Conservation (phyloP, 2,888 invertebrate genomes). For the Cremastobaeus sp. region DNA sequence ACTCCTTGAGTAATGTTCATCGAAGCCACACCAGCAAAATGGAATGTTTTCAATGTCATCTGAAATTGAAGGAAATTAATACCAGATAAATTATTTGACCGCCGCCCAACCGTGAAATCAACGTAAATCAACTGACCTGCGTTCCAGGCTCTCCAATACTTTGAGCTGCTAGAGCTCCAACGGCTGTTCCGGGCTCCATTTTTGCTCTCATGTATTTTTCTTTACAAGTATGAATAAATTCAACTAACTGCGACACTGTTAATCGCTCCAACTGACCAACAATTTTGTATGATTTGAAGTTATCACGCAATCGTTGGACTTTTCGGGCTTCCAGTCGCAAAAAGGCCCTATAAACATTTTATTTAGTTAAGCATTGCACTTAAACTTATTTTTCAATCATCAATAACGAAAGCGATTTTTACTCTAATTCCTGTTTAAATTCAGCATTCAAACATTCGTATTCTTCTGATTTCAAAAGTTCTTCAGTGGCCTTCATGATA, state of each 20-base stretch:
- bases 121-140: too few relatives aligned
- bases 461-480: constrained; percentile 77
- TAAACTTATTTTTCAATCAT: too few relatives aligned
- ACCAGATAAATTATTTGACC: too few relatives aligned
- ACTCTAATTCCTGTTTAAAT: constrained; percentile 88
- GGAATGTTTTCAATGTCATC: constrained; percentile 99
- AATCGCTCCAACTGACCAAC: constrained; percentile 81
- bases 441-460: constrained; percentile 82
- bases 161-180: constrained; percentile 97
- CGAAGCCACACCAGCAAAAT: constrained; percentile 99
- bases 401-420: too few relatives aligned
- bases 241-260: constrained; percentile 85
- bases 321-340: constrained; percentile 79
- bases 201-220: constrained; percentile 92
- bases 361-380: too few relatives aligned
- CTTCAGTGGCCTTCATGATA: constrained; percentile 74
- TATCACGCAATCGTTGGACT: constrained; percentile 77
- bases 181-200: constrained; percentile 97
- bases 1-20: constrained; percentile 99
- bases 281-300: constrained; percentile 66
- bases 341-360: too few relatives aligned
- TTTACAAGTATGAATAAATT: constrained; percentile 89
- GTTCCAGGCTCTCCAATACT: constrained; percentile 99
- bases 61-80: constrained; percentile 82
- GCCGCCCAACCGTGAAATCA: too few relatives aligned